phyloP scores from a whole-genome alignment of 2,113 vertebrate genomes.

The Seriola aureovittata region DNA sequence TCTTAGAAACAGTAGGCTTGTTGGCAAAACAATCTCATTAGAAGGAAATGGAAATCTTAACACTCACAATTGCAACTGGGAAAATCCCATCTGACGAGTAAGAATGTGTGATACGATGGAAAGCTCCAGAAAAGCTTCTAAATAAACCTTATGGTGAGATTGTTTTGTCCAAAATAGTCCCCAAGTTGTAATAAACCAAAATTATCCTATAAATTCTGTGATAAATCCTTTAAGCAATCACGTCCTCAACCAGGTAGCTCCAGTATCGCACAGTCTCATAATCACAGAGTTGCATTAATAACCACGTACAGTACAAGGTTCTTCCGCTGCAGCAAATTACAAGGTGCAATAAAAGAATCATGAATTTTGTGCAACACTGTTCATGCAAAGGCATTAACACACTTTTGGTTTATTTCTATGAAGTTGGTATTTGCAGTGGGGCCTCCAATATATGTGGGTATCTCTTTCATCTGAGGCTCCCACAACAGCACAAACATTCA shows the following conservation, averaged over 20 bases:
- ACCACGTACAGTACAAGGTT: conserved; percentile 1
- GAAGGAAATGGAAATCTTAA: not conserved
- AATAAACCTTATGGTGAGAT: not conserved
- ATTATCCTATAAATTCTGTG: conserved; percentile 1
- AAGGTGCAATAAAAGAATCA: conserved; percentile 12
- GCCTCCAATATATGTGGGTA: conserved; percentile 16
- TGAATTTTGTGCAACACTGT: not conserved
- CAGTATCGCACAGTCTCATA: not conserved
- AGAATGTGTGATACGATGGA: not conserved
- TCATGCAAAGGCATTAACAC: conserved; percentile 28
- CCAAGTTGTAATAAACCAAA: not conserved
- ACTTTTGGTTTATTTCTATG: conserved; percentile 40
- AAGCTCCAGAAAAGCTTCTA: not conserved
- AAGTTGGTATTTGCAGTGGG: conserved; percentile 41
- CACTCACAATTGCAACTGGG: not conserved
- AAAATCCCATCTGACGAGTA: not conserved
- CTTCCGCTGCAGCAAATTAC: conserved; percentile 22
- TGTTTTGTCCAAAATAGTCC: not conserved
- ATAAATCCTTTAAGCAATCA: not conserved
- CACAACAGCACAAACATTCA: conserved; percentile 53
- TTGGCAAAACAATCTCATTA: not conserved
- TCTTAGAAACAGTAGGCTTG: not conserved
- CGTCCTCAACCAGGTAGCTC: not conserved
- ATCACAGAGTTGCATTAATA: conserved; percentile 26
- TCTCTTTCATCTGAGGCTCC: conserved; percentile 53